Base-by-base conservation (phyloP, 2,888 invertebrate genomes). In the Entomobrya proxima region DNA sequence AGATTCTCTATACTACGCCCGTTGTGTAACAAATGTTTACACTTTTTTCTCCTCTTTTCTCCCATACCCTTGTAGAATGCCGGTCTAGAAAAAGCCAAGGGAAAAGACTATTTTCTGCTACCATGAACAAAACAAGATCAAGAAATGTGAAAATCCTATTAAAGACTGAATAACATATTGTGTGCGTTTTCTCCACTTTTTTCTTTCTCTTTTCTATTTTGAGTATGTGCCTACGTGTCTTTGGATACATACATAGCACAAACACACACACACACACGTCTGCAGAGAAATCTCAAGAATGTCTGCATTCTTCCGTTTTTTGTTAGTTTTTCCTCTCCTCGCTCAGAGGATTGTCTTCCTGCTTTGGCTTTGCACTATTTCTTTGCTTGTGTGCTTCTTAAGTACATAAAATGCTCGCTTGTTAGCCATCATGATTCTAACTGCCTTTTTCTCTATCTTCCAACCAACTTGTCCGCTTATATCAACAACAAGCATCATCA, bases 71-170 rank as follows among this genome's bases (percentile, higher is more conserved):
- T 47, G 13, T 47, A 77, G 35, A 77, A 30, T 78, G 37, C 67
- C 72, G 52, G 50, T 18, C 18, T 50, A 30, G 37, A 74, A 77
- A 52, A 67, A 78, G 76, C 58, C 58, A 64, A 74, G 82, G 74
- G 61, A 80, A 78, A 81, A 82, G 61, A 67, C 76, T 74, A 83
- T 86, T 82, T 78, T 78, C 52, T 72, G 76, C 72, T 79, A 83
- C 64, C 58, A 64, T 86, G 86, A 80, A 76, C 72, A 80, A 87
- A 85, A 80, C 80, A 82, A 84, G 78, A 81, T 78, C 75, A 86
- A 81, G 85, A 83, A 88, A 88, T 88, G 87, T 86, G 82, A 84
- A 84, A 83, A 83, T 83, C 83, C 76, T 83, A 83, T 83, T 83
- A 83, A 76, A 67, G 80, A 67, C 69, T 47, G 30, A 72, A 79